These are phyloP conservation scores for Mechanitis mazaeus DNA, from an alignment of 2,888 invertebrate species.

Conservation along the genomic window DNA sequence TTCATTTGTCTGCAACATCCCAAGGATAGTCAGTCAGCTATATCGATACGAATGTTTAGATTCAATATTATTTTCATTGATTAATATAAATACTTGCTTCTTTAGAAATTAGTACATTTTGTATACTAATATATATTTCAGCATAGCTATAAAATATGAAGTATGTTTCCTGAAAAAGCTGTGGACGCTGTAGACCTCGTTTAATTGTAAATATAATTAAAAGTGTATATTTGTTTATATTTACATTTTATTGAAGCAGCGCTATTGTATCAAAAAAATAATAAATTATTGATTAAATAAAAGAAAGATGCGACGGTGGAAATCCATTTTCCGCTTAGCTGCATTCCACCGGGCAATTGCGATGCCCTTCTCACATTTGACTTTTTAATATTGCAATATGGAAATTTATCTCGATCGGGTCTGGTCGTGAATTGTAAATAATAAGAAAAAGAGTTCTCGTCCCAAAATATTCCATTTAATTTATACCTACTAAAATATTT, in stretches of 20 bases:
- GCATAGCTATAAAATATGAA: neutral
- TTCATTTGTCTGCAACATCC: slow-evolving; percentile 45
- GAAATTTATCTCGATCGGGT: slow-evolving; percentile 24
- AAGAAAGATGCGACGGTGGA: slow-evolving; percentile 55
- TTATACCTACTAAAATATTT: no score
- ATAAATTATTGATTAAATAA: slow-evolving; percentile 36
- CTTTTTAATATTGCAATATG: slow-evolving; percentile 47
- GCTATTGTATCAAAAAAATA: neutral
- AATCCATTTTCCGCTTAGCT: slow-evolving; percentile 63
- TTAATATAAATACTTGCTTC: no score
- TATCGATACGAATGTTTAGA: no score
- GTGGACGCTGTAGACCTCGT: no score
- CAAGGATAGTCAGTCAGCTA: slow-evolving; percentile 1
- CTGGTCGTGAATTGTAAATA: slow-evolving; percentile 19
- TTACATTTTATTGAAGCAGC: neutral
- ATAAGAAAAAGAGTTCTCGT: neutral
- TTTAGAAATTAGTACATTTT: no score
- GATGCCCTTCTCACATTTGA: slow-evolving; percentile 46
- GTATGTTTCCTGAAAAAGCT: neutral
- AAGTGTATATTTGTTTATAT: neutral
- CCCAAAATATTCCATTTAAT: no score
- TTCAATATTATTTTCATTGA: no score
- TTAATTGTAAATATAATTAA: no score
- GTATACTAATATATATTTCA: no score
- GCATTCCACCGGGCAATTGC: slow-evolving; percentile 48